Evolutionary conservation across 2,888 invertebrate genomes (phyloP), one percentile per base, ranked within the genome.

Genomic region (Sceliomorpha sp.): DNA sequence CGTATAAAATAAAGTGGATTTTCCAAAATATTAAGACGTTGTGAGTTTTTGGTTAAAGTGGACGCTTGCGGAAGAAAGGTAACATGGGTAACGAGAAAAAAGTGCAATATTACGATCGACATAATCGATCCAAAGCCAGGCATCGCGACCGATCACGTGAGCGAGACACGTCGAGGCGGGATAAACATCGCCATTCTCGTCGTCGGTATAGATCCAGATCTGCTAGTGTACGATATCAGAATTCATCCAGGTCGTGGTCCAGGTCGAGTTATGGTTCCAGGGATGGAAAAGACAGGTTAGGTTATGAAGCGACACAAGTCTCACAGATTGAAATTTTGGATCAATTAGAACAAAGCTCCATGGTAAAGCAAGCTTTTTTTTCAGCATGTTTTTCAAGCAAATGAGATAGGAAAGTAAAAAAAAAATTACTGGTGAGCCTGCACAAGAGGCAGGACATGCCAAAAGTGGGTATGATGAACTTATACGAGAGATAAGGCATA

Each of bases 381-480:
- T n/a, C n/a, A 24, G 24, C 4, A 24, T 24, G 6, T 5, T 24
- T 24, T 6, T 24, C 24, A 24, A 7, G 6, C 7, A 24, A 24
- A 5, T 24, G 4, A 24, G 24, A 24, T 5, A 5, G 24, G 24
- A 5, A 3, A 24, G 24, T 24, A 24, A 24, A 24, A 24, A 24
- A 24, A 7, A 7, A 7, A 24, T 24, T 24, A 24, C 24, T 5
- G 6, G 24, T 24, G 24, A 24, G 24, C 24, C 24, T 24, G 24
- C 24, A 5, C 24, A 7, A 24, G 24, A 24, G 36, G 9, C 1
- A 1, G 12, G 37, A 7, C 15, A 17, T 13, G 17, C 24, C 39
- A 39, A 24, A 39, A 39, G 9, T 9, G 1, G 39, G 39, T 39
- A 39, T 39, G 39, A 24, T 39, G 20, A 20, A 24, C 39, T 39